phyloP scores from a whole-genome alignment of 2,797 vertebrate species.

The Gadopsis marmoratus region DNA sequence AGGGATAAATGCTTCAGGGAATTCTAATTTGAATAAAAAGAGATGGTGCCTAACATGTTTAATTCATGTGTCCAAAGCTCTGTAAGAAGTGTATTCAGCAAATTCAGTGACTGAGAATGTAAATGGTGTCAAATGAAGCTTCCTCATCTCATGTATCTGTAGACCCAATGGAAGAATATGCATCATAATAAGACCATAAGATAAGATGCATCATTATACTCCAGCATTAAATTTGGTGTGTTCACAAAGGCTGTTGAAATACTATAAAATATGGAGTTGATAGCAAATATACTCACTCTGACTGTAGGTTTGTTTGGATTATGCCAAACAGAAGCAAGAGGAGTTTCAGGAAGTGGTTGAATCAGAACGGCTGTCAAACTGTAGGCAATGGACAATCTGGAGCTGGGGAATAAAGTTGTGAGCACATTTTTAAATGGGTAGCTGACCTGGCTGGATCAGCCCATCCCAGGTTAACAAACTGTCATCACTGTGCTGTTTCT shows the following conservation, averaged over 20 bases:
- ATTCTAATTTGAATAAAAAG: conserved; percentile 78
- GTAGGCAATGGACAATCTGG: too few relatives aligned
- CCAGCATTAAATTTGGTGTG: neutral
- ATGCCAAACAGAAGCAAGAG: neutral
- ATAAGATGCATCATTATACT: neutral
- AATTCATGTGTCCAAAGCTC: conserved; percentile 74
- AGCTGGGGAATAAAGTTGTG: neutral
- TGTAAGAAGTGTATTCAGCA: conserved; percentile 66
- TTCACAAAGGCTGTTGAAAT: conserved; percentile 9
- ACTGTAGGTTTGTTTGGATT: neutral
- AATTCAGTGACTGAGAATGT: conserved; percentile 56
- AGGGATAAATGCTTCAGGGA: conserved; percentile 67
- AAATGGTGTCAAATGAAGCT: conserved; percentile 61
- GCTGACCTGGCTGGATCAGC: neutral
- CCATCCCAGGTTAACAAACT: neutral
- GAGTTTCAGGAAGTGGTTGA: neutral
- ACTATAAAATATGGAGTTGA: neutral
- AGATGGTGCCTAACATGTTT: conserved; percentile 75
- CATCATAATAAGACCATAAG: conserved; percentile 2
- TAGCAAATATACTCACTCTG: neutral
- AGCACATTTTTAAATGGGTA: neutral
- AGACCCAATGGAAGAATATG: conserved; percentile 17
- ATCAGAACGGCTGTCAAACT: neutral
- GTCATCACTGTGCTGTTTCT: too few relatives aligned
- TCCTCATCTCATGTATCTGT: neutral